Evolutionary conservation across 1,140 invertebrate species (phyloP).

Genomic region (Musca domestica): DNA sequence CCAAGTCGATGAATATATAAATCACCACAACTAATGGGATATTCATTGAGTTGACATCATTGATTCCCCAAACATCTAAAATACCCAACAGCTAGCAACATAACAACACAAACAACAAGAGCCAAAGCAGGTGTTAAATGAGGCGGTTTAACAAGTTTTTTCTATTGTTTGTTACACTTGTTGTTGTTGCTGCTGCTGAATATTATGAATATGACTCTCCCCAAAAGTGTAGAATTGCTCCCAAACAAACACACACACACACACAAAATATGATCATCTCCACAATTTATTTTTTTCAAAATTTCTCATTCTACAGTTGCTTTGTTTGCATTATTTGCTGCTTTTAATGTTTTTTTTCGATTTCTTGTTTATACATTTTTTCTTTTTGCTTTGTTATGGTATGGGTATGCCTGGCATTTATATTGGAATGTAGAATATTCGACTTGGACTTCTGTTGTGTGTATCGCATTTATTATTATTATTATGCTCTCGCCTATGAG

Average conservation of each 20-base stretch:
- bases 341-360: too few species aligned
- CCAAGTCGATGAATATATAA: too few species aligned
- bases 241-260: not conserved
- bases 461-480: not conserved
- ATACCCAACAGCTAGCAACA: not conserved
- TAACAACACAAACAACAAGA: not conserved
- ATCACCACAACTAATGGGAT: too few species aligned
- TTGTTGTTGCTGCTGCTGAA: not conserved
- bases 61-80: not conserved
- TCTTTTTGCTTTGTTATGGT: conserved; percentile 6
- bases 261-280: not conserved
- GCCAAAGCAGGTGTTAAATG: conserved; percentile 5
- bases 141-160: conserved; percentile 13
- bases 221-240: not conserved
- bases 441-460: not conserved
- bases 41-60: too few species aligned
- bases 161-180: not conserved
- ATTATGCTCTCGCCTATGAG: not conserved
- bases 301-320: not conserved
- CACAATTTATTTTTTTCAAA: not conserved
- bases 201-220: not conserved
- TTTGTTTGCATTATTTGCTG: not conserved
- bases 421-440: conserved; percentile 27
- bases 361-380: too few species aligned
- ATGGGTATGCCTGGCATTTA: conserved; percentile 15